Conservation (phyloP, 2,888 invertebrate species). For the Cryptops parisi region DNA sequence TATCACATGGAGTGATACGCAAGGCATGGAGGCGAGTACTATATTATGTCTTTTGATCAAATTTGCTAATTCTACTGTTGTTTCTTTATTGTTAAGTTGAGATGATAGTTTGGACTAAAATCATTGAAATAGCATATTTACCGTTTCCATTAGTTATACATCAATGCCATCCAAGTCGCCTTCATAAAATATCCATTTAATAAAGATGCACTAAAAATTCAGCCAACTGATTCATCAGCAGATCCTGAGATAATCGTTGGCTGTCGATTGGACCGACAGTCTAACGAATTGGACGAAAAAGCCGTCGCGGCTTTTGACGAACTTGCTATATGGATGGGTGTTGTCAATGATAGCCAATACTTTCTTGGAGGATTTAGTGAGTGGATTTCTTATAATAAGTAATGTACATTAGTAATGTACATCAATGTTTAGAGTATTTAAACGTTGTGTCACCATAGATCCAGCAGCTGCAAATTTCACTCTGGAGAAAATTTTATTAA, state of each 20-base stretch:
- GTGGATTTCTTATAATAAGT: background rate
- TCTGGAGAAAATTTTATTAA: background rate
- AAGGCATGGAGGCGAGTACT: background rate
- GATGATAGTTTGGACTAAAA: no score
- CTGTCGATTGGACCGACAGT: background rate
- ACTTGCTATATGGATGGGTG: background rate
- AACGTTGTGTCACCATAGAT: background rate
- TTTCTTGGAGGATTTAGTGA: background rate
- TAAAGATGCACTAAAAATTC: background rate
- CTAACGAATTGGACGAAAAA: background rate
- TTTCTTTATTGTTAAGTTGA: no score
- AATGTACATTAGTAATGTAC: background rate
- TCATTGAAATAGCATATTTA: background rate
- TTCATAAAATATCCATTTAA: background rate
- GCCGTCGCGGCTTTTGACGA: background rate
- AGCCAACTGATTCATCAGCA: background rate
- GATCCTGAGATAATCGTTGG: background rate
- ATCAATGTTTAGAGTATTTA: background rate
- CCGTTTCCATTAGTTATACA: background rate
- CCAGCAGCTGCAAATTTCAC: background rate
- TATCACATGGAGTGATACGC: background rate
- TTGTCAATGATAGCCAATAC: background rate
- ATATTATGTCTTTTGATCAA: no score
- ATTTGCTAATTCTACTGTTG: no score
- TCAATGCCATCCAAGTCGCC: background rate